A percentile compares a stretch with the other conserved stretches of the same genome.
phyloP scores from a whole-genome alignment of 2,113 vertebrate species.

The Heterotis niloticus region DNA sequence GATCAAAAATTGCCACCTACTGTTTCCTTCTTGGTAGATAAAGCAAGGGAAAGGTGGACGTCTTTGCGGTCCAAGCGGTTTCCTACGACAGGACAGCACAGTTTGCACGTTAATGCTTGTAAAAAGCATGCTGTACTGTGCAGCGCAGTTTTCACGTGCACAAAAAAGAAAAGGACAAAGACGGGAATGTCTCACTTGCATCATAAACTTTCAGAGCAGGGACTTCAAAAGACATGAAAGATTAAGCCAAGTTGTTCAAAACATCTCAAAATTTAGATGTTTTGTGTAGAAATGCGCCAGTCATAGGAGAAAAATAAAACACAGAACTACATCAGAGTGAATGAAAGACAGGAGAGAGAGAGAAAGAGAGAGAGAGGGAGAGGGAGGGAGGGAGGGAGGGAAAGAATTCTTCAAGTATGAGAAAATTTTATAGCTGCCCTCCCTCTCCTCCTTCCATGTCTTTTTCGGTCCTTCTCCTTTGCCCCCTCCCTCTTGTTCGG shows the following conservation, averaged over 20 bases:
- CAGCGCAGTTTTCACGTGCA: background rate
- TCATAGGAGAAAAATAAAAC: constrained; percentile 56
- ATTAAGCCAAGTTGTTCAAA: constrained; percentile 29
- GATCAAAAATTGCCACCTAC: too few relatives aligned
- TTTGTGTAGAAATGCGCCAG: constrained; percentile 53
- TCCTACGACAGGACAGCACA: too few relatives aligned
- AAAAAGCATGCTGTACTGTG: too few relatives aligned
- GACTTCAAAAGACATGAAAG: constrained; percentile 32
- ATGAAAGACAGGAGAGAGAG: constrained; percentile 35
- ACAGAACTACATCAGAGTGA: constrained; percentile 58
- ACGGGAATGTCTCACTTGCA: background rate
- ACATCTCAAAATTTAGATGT: constrained; percentile 55
- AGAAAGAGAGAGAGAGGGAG: constrained; percentile 34
- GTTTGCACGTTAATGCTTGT: too few relatives aligned
- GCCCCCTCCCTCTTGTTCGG: constrained; percentile 27
- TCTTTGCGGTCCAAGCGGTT: too few relatives aligned
- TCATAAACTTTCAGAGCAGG: constrained; percentile 28
- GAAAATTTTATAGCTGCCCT: constrained; percentile 55
- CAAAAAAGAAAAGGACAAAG: background rate
- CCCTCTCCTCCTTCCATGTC: constrained; percentile 40
- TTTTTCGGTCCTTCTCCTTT: constrained; percentile 26
- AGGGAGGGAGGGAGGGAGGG: constrained; percentile 38
- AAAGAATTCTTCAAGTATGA: constrained; percentile 68
- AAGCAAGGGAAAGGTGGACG: background rate
- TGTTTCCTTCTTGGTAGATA: too few relatives aligned